phyloP scores from a whole-genome alignment of 2,797 vertebrate species.

The Acipenser ruthenus region DNA sequence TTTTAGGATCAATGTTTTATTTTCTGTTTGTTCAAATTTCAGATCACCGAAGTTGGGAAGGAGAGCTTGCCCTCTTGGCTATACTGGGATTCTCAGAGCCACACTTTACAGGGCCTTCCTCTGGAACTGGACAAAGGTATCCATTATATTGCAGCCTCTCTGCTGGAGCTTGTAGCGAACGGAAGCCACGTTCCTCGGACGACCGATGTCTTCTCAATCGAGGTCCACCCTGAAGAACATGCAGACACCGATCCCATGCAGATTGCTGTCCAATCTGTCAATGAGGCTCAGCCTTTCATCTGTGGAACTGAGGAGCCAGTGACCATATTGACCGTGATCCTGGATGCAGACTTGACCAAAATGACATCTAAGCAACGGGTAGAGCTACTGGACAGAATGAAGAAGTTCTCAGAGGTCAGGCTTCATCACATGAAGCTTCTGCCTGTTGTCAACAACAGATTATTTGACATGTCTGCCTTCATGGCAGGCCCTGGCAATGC shows the following conservation, averaged over 20 bases:
- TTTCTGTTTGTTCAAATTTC: constrained; percentile 19
- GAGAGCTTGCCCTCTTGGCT: constrained; percentile 82
- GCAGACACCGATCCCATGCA: constrained; percentile 65
- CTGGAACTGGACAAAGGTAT: constrained; percentile 87
- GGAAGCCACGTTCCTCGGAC: constrained; percentile 59
- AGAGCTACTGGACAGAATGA: constrained; percentile 77
- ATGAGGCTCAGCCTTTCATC: constrained; percentile 50
- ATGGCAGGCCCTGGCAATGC: constrained; percentile 97
- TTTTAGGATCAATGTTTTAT: constrained; percentile 1
- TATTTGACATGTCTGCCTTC: constrained; percentile 97
- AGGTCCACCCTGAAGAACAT: constrained; percentile 87
- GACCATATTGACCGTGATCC: constrained; percentile 88
- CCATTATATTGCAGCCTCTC: constrained; percentile 78
- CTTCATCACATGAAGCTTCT: constrained; percentile 85
- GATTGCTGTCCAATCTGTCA: constrained; percentile 42
- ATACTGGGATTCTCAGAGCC: constrained; percentile 70
- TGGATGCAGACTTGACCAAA: constrained; percentile 93
- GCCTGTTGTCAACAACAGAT: constrained; percentile 92
- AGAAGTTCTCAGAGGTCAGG: constrained; percentile 78
- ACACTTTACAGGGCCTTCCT: constrained; percentile 78
- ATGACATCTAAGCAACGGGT: constrained; percentile 85
- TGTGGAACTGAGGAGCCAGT: constrained; percentile 79
- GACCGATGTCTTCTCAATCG: constrained; percentile 80
- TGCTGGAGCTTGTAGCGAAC: constrained; percentile 57
- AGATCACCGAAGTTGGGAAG: constrained; percentile 83